Evolutionary conservation across 23 tunicate species (phyloP), one percentile per base, ranked within the genome.

Genomic region (Trididemnum clinides): DNA sequence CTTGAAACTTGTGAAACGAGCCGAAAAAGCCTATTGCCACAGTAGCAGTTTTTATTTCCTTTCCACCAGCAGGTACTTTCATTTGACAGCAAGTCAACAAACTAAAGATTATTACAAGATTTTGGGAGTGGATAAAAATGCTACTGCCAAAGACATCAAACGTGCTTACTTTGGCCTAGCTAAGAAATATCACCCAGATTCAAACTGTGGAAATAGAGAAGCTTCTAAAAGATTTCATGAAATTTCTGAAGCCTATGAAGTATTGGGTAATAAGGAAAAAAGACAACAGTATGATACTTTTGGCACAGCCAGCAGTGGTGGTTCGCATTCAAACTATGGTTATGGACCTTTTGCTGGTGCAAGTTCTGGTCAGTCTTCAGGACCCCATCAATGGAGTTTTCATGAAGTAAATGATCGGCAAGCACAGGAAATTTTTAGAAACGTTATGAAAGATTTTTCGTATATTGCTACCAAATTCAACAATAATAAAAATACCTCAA

Each of bases 131-230:
- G 28, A 59, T 2, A 86, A 39, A 90, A 66, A 81, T 51, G 95
- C 95, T 34, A 58, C 89, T n/a, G 82, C 65, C 0, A 86, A 80
- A 21, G 91, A 90, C 31, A 90, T 90, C 50, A 90, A 90, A 69
- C 34, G 33, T 20, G 90, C 90, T 1, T 90, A 90, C 71, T 86
- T 78, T 62, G 33, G 69, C 7, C 64, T 78, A 1, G 95, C 95
- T 1, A 90, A 90, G 70, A 86, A 90, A 64, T 90, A 85, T 87
- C 95, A 90, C 38, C 95, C 95, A 4, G 95, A 90, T 69, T 39
- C 90, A 12, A 90, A 86, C 57, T 54, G 81, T 25, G 80, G 77
- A 51, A 58, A 90, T 54, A 57, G 36, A 72, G 75, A 51, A 12
- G 81, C 90, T 5, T 69, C 80, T 0, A 57, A 69, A 50, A 90